A percentile compares a stretch with the other conserved stretches of the same genome.
phyloP scores from a whole-genome alignment of 1,140 invertebrate species.

The Hypsibius dujardini region DNA sequence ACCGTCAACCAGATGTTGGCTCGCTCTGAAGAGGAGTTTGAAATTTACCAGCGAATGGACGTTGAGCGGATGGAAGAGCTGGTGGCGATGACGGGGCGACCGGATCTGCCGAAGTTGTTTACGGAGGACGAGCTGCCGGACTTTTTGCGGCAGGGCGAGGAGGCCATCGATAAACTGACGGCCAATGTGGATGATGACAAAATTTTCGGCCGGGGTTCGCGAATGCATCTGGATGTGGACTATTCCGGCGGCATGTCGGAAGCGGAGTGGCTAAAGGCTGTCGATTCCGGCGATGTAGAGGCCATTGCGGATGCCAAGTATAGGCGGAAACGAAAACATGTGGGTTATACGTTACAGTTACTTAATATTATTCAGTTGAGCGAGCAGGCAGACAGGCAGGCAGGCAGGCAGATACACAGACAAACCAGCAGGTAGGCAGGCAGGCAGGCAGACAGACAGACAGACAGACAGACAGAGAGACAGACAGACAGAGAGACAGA shows the following conservation, averaged over 20 bases:
- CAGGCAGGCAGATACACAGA: neutral
- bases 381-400: neutral
- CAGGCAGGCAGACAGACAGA: neutral
- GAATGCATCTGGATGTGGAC: conserved; percentile 93
- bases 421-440: neutral
- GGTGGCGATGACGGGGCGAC: conserved; percentile 46
- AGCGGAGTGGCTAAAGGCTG: conserved; percentile 85
- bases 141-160: conserved; percentile 83
- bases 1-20: conserved; percentile 98
- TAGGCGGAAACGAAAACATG: neutral
- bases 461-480: no score
- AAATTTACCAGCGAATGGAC: conserved; percentile 49
- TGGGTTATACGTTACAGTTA: no score
- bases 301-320: neutral
- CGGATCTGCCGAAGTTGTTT: conserved; percentile 61
- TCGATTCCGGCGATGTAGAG: conserved; percentile 26
- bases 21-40: conserved; percentile 78
- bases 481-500: no score
- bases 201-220: conserved; percentile 57
- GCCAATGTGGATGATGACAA: conserved; percentile 55
- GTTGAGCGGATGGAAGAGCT: conserved; percentile 69
- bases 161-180: conserved; percentile 54
- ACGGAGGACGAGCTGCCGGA: conserved; percentile 80
- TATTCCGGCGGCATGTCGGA: conserved; percentile 89
- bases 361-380: neutral